Conservation (phyloP, 2,113 vertebrate genomes). For the Cheirogaleus medius region DNA sequence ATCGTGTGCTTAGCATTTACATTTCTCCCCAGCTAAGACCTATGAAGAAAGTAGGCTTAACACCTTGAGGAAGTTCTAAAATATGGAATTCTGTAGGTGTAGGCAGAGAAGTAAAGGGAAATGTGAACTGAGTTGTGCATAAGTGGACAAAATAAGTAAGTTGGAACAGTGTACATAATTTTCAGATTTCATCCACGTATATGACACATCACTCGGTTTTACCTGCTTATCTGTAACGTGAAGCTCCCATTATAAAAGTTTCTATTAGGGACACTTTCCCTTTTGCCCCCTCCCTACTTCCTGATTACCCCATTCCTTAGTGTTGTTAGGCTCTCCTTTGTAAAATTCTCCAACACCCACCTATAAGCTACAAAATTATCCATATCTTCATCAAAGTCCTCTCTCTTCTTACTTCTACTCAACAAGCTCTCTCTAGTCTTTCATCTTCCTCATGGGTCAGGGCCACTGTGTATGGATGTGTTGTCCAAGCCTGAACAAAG, state of each 20-base stretch:
- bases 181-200: neutral
- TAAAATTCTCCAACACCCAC: neutral
- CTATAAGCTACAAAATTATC: neutral
- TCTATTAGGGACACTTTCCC: neutral
- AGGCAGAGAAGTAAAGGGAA: neutral
- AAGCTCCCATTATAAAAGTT: neutral
- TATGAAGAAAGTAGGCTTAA: neutral
- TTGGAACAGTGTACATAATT: neutral
- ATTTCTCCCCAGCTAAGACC: neutral
- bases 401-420: neutral
- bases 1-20: neutral
- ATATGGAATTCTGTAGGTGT: neutral
- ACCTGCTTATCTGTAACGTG: neutral
- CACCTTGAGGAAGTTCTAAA: neutral
- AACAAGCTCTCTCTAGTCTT: neutral
- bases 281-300: neutral
- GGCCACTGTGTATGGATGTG: neutral
- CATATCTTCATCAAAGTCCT: neutral
- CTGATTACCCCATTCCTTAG: neutral
- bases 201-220: neutral
- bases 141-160: neutral
- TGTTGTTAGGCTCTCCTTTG: neutral
- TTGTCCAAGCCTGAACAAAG: neutral
- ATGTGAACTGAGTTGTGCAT: neutral
- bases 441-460: neutral